phyloP scores from a whole-genome alignment of 2,113 vertebrate species.

The Chaenogobius annularis region DNA sequence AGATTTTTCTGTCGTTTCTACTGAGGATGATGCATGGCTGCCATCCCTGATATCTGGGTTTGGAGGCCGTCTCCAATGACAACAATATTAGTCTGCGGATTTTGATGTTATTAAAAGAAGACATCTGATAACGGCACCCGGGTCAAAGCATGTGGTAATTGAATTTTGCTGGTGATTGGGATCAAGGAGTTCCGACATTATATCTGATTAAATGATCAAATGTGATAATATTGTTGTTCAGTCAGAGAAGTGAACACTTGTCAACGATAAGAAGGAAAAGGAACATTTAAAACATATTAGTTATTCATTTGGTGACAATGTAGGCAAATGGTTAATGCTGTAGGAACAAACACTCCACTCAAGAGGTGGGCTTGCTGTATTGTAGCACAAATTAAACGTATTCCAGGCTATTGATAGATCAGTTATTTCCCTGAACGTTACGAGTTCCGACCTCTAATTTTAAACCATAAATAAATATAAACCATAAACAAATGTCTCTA shows the following conservation, averaged over 20 bases:
- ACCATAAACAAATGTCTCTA: too few species aligned
- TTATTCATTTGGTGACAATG: background rate
- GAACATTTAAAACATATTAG: background rate
- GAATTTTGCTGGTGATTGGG: slow-evolving; percentile 31
- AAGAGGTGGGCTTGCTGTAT: too few species aligned
- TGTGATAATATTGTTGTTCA: slow-evolving; percentile 19
- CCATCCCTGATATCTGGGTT: background rate
- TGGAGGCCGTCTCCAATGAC: background rate
- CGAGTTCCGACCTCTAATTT: too few species aligned
- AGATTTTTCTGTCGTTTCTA: background rate
- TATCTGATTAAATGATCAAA: slow-evolving; percentile 43
- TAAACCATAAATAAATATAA: too few species aligned
- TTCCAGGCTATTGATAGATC: too few species aligned
- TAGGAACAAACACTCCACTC: too few species aligned
- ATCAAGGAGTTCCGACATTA: slow-evolving; percentile 52
- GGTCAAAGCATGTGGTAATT: slow-evolving; percentile 45
- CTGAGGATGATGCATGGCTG: background rate
- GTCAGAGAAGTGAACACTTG: slow-evolving; percentile 15
- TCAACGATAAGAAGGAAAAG: background rate
- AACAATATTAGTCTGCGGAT: background rate
- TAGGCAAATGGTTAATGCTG: too few species aligned
- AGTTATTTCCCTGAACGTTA: too few species aligned
- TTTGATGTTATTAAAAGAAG: slow-evolving; percentile 27
- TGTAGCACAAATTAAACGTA: too few species aligned
- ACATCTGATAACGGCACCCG: slow-evolving; percentile 18